Base-by-base conservation (phyloP, 1,140 invertebrate genomes). In the Drosophila paulistorum region DNA sequence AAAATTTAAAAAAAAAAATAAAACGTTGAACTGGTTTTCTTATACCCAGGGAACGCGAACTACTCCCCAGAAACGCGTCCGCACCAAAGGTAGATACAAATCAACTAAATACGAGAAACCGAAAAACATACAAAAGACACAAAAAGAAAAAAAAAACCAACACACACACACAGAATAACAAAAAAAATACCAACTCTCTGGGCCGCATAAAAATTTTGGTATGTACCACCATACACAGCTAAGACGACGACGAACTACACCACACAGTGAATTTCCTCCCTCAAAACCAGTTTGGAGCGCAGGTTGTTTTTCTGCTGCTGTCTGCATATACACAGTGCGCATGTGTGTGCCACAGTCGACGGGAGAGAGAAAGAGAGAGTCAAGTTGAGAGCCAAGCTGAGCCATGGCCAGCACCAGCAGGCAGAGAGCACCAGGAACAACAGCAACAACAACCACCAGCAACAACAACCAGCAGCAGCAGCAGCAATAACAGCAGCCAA, bases 41-140 rank as follows among this genome's bases (percentile, higher is more conserved):
- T 68, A 51, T 69, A 72, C 74, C 71, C 71, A 84, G 68, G 42
- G 68, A 77, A 57, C 66, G 74, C 74, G 85, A 78, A 51, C 45
- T 23, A 51, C 68, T 66, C 64, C 74, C 84, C 84, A 81, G 83
- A 74, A 68, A 89, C 80, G 84, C 84, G 84, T 89, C 85, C 84
- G 84, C 84, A 89, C 85, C 84, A 89, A 89, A 90, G 85, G 85
- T 89, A 86, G 82, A 86, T 86, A 86, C 84, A 87, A 87, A 87
- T 87, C 79, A 79, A 86, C 75, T 87, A 72, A 51, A 51, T 51
- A 51, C 17, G 20, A 51, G 20, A 51, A 51, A 17, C 17, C 14
- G 17, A 17, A 13, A 48, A 17, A 20, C 45, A 20, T n/a, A 10
- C 35, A 10, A 9, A 37, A 37, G 10, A 37, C 7, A 84, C 71